Evolutionary conservation across 2,797 vertebrate genomes (phyloP).

Genomic region (Parauchenoglanis punctatus): DNA sequence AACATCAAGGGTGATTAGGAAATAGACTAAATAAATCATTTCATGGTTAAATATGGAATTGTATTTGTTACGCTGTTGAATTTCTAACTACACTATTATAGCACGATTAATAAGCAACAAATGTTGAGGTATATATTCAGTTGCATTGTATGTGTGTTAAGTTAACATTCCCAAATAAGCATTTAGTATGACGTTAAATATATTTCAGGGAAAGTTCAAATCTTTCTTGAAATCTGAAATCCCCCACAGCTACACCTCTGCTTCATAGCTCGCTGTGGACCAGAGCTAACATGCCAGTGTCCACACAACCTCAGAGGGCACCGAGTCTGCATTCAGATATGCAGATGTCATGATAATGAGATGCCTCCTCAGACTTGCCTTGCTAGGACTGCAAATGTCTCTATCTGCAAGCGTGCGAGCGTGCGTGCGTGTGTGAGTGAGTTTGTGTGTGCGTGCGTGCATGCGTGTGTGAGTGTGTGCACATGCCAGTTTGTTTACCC

Average conservation of each 20-base stretch:
- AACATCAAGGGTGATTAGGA: neutral
- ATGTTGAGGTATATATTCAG: neutral
- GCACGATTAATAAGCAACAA: neutral
- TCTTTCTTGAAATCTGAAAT: neutral
- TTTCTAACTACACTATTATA: neutral
- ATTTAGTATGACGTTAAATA: neutral
- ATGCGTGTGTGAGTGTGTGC: neutral
- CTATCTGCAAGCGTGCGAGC: constrained; percentile 22
- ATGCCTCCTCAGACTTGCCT: constrained; percentile 29
- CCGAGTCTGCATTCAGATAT: constrained; percentile 44
- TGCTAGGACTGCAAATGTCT: constrained; percentile 40
- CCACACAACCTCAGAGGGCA: constrained; percentile 32
- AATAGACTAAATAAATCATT: neutral
- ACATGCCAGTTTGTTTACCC: constrained; percentile 26
- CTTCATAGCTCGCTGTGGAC: neutral
- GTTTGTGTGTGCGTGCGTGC: neutral
- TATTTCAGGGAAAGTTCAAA: neutral
- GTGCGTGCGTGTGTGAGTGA: neutral
- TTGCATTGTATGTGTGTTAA: neutral
- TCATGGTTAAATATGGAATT: neutral
- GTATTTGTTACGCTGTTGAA: neutral
- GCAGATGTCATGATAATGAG: constrained; percentile 55
- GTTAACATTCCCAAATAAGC: neutral
- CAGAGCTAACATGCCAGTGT: constrained; percentile 11
- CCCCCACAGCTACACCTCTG: constrained; percentile 5